Conservation (phyloP, 1,140 invertebrate genomes). For the Archegozetes longisetosus region DNA sequence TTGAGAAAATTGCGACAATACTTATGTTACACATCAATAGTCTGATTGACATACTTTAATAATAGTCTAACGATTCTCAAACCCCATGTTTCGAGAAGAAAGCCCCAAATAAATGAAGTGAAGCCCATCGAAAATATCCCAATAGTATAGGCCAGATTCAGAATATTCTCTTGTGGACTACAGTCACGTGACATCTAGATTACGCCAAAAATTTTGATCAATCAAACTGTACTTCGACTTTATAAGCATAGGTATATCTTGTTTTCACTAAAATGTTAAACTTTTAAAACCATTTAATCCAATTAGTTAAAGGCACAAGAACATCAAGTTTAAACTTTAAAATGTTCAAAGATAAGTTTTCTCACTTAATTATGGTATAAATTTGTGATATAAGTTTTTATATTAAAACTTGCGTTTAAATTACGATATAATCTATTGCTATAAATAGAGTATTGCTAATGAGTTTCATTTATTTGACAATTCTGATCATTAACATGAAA, state of each 20-base stretch:
- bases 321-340: no score
- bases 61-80: constrained; percentile 19
- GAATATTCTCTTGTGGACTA: constrained; percentile 17
- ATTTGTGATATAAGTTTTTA: no score
- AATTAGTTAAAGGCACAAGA: no score
- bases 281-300: no score
- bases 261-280: background rate
- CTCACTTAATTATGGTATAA: no score
- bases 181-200: constrained; percentile 3
- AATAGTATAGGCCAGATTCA: constrained; percentile 22
- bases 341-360: no score
- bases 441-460: no score
- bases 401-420: no score
- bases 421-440: no score
- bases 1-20: no score
- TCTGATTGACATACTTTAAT: constrained; percentile 20
- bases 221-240: background rate
- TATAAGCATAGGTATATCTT: background rate
- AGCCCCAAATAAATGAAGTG: constrained; percentile 23
- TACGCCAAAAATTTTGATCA: background rate
- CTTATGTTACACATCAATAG: background rate
- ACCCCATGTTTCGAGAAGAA: constrained; percentile 22
- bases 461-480: no score
- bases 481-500: no score
- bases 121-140: constrained; percentile 22